Base-by-base conservation (phyloP, 2,888 invertebrate genomes). In the Pyrrhosoma nymphula region DNA sequence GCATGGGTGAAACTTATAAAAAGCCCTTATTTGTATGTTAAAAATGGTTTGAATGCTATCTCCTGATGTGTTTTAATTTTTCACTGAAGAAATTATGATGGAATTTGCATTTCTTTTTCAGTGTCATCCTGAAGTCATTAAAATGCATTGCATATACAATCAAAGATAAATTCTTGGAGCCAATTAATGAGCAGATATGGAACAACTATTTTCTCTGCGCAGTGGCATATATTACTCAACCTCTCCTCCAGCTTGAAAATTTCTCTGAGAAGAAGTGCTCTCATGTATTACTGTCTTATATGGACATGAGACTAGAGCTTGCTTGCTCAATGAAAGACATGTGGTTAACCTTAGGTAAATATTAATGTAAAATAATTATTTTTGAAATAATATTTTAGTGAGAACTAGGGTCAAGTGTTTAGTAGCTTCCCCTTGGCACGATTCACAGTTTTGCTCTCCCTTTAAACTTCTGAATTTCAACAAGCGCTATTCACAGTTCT, bases 181-280 rank as follows among this genome's bases (percentile, higher is more conserved):
- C 97, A 88, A 99, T 98, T 97, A 98, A 98, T 96, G 98, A 97
- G 96, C 98, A 98, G 97, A 98, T 98, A 12, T 99, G 99, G 98
- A 98, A 98, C 95, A 99, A 99, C 96, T 99, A 99, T 97, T 99
- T 99, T 97, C 98, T 98, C 96, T 99, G 99, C 96, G 98, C 99
- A 69, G 99, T 99, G 63, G 98, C 98, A 0, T 98, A 99, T 96
- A 98, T 99, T 82, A 99, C 99, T 0, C 99, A 99, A 96, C 98
- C 98, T 0, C 98, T 98, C 0, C 97, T 99, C 95, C 99, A 99
- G 96, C 97, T 99, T 96, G 99, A 99, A 96, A 98, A 97, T 26
- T 98, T 99, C 96, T 98, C 98, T 0, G 97, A 98, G 60, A 98
- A 98, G 95, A 98, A 99, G 96, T 97, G 98, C 82, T 98, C 98